phyloP scores from a whole-genome alignment of 2,113 vertebrate genomes.

The Ginglymostoma cirratum region DNA sequence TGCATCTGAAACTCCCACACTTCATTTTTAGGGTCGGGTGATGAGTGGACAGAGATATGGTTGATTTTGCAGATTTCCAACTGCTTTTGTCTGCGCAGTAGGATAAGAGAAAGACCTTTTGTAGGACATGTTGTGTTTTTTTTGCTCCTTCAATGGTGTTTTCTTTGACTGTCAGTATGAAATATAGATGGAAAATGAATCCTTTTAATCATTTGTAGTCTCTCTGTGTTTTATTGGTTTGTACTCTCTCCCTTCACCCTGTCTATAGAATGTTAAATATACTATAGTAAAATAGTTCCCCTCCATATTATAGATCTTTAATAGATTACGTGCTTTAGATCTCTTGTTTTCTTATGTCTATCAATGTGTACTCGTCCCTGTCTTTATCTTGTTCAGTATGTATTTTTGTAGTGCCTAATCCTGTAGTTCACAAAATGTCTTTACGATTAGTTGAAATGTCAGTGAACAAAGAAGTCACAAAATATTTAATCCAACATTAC shows the following conservation, averaged over 20 bases:
- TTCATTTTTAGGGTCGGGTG: conserved; percentile 51
- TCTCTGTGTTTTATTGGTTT: not conserved
- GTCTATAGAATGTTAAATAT: conserved; percentile 28
- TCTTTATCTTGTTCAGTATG: conserved; percentile 20
- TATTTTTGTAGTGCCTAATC: conserved; percentile 34
- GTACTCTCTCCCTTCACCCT: conserved; percentile 8
- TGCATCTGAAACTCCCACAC: conserved; percentile 43
- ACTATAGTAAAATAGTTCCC: conserved; percentile 11
- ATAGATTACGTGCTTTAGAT: conserved; percentile 30
- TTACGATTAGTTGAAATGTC: conserved; percentile 55
- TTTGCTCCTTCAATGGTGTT: conserved; percentile 34
- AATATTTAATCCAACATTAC: conserved; percentile 40
- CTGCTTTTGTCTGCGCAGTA: not conserved
- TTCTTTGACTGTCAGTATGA: conserved; percentile 37
- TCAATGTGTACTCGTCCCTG: conserved; percentile 13
- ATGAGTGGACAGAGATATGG: conserved; percentile 59
- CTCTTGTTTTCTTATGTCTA: conserved; percentile 18
- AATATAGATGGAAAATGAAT: conserved; percentile 26
- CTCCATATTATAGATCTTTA: conserved; percentile 30
- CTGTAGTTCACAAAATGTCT: conserved; percentile 42
- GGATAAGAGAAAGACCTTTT: conserved; percentile 10
- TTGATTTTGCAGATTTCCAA: conserved; percentile 32
- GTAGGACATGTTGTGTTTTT: conserved; percentile 22
- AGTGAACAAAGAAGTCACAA: conserved; percentile 51
- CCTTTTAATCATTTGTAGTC: conserved; percentile 21